A percentile compares a stretch with the other conserved stretches of the same genome.
Evolutionary conservation across 2,113 vertebrate species (phyloP).

Genomic region (Zeus faber): DNA sequence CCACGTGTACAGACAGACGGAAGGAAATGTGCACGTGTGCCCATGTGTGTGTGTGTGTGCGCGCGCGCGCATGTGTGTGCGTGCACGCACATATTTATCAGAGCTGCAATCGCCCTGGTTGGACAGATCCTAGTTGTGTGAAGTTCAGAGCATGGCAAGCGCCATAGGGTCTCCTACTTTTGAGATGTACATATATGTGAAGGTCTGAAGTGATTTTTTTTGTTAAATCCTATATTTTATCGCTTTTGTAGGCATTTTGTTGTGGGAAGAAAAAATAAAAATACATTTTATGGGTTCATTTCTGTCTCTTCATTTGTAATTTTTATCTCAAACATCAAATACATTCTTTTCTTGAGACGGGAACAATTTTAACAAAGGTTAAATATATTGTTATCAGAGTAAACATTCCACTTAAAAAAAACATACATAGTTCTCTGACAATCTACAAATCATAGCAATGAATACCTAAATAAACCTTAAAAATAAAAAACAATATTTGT

Average conservation of each 20-base stretch:
- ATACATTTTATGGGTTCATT: constrained; percentile 83
- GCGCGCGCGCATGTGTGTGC: constrained; percentile 12
- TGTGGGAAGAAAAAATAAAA: constrained; percentile 86
- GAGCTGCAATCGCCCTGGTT: constrained; percentile 34
- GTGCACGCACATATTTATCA: constrained; percentile 34
- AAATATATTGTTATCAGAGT: too few species aligned
- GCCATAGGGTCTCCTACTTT: constrained; percentile 76
- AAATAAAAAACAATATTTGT: too few species aligned
- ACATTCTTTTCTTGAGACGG: too few species aligned
- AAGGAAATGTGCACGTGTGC: constrained; percentile 15
- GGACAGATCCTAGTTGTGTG: constrained; percentile 65
- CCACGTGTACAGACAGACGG: constrained; percentile 10
- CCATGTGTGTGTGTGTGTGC: constrained; percentile 17
- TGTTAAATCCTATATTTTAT: constrained; percentile 98
- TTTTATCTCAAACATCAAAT: constrained; percentile 23
- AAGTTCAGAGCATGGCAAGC: constrained; percentile 81
- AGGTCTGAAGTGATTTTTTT: constrained; percentile 90
- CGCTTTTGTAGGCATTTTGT: constrained; percentile 96
- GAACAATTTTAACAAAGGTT: too few species aligned
- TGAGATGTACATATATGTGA: constrained; percentile 91
- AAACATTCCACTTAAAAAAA: too few species aligned
- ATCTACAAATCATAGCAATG: too few species aligned
- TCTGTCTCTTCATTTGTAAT: constrained; percentile 75
- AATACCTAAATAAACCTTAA: too few species aligned
- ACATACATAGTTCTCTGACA: too few species aligned